Base-by-base conservation (phyloP, 2,888 invertebrate genomes). In the Cosmia pyralina region DNA sequence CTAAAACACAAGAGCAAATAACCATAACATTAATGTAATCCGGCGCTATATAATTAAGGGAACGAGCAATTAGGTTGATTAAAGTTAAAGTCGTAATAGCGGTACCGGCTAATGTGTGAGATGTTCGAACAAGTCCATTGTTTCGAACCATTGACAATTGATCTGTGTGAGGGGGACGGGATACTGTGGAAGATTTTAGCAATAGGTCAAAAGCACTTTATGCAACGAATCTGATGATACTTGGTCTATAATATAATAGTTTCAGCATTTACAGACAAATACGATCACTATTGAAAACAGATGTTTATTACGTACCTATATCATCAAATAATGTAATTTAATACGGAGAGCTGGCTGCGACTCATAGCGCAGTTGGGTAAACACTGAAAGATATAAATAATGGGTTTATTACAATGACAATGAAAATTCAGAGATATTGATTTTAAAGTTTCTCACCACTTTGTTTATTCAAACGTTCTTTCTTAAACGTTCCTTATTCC, bases 61-160 rank as follows among this genome's bases (percentile, higher is more conserved):
- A 79, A 79, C 48, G 68, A 69, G 41, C 75, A 28, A 75, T 84
- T 81, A 75, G 59, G 65, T 75, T 75, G 68, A 82, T 82, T 63
- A 63, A 75, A 78, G 57, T 75, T 69, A 28, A 2, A 52, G 59
- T 77, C 59, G 48, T 68, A 64, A 68, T 55, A 38, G 72, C 38
- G 8, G 70, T 59, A 55, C 28, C 44, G 15, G 63, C 57, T 64
- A 69, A 67, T 64, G 75, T 62, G 72, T n/a, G 22, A n/a, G 48
- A 34, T 59, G 41, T 67, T 48, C 46, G 13, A 38, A 69, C 65
- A 65, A 62, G 41, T 65, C 44, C 48, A 65, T 38, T 55, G 62
- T 69, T 81, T 17, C 69, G 46, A 48, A 41, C 50, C 44, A 63
- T 72, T 72, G 34, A 15, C 10, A 34, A 65, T 60, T n/a, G 41